A percentile compares a stretch with the other conserved stretches of the same genome.
Conservation (phyloP, 2,888 invertebrate species). For the Catocala nupta region DNA sequence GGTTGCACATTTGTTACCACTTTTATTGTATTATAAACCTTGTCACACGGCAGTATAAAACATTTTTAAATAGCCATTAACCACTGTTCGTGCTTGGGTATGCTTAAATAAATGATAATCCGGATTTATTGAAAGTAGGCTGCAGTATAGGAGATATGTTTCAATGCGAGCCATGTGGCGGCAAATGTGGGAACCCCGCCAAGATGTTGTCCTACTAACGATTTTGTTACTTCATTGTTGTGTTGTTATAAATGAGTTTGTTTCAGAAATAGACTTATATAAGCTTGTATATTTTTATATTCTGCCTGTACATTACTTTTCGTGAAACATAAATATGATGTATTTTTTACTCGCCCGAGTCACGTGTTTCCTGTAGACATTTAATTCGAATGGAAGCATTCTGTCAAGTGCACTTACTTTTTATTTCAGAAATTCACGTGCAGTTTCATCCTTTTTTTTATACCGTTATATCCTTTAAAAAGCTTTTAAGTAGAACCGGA, state of each 20-base stretch:
- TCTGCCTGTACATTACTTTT: conserved; percentile 8
- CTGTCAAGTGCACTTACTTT: conserved; percentile 38
- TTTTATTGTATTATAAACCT: conserved; percentile 65
- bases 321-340: neutral
- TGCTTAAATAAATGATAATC: conserved; percentile 80
- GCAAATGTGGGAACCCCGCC: conserved; percentile 86
- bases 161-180: conserved; percentile 82
- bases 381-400: conserved; percentile 31
- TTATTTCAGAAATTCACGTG: conserved; percentile 58
- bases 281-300: conserved; percentile 40
- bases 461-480: conserved; percentile 54
- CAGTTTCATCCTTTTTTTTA: conserved; percentile 59
- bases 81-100: conserved; percentile 58
- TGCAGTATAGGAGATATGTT: conserved; percentile 72
- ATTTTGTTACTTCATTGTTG: conserved; percentile 82
- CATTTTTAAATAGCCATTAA: conserved; percentile 56
- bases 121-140: conserved; percentile 84
- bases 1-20: conserved; percentile 65
- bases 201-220: conserved; percentile 83
- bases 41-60: conserved; percentile 62
- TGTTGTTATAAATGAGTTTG: conserved; percentile 66
- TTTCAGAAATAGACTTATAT: conserved; percentile 58
- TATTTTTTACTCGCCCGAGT: conserved; percentile 16
- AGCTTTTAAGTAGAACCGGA: conserved; percentile 75
- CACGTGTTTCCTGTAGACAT: conserved; percentile 37